Evolutionary conservation across 2,888 invertebrate species (phyloP), one percentile per base, ranked within the genome.

Genomic region (Papilio demoleus): DNA sequence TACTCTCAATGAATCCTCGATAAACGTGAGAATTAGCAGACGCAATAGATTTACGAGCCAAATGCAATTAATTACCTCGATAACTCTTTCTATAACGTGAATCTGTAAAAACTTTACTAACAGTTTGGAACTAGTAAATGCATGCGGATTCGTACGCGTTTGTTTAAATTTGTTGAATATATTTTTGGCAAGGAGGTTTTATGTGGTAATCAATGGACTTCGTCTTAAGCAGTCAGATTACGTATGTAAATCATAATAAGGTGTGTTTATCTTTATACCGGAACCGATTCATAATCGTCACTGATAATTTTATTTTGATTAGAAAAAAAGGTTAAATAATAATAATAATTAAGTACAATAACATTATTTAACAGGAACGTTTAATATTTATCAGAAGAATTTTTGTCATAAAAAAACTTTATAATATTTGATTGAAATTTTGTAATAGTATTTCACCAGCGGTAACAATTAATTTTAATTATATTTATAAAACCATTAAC

Each of bases 41-140:
- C 53, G 53, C n/a, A 31, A 14, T 31, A 31, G 53, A 53, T 53
- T 53, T n/a, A 53, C 53, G 53, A 31, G 53, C 27, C n/a, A 31
- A 53, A n/a, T 31, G 53, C 31, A 31, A 53, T 53, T 53, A 53
- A 31, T 50, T 50, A 12, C 31, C 27, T 2, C 8, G 2, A 31
- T 31, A 31, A 14, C 6, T 53, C 53, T 53, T 31, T 53, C 12
- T 53, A n/a, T 27, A 8, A 0, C n/a, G 53, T 53, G 31, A 53
- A 53, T 53, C 31, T 31, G 53, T 53, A 31, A 50, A 31, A 53
- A 50, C 50, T 0, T 50, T 27, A 24, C 14, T 50, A 19, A 5
- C 12, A 19, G 42, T 42, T n/a, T 40, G n/a, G 4, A 40, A 12
- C 12, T 40, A 14, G n/a, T 40, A 4, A 40, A 40, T 1, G 17